Percentiles rank a stretch among this genome's conserved stretches.
These are phyloP conservation scores for Chrysolina americana DNA, from an alignment of 2,888 invertebrate genomes.

Conservation along the genomic window DNA sequence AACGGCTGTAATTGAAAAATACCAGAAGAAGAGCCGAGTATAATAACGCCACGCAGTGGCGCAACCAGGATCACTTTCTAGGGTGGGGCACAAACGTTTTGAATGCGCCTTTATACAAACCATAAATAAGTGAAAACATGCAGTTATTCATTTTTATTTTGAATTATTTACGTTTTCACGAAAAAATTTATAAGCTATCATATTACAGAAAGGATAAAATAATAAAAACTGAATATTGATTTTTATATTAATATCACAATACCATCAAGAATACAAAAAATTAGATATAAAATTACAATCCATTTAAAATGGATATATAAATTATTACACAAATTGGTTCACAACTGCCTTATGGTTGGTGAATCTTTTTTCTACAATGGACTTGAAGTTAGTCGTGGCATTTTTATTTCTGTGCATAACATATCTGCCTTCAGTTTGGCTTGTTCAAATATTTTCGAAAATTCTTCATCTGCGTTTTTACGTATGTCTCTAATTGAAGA, in stretches of 20 bases:
- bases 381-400: no score
- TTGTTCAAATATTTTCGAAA: slow-evolving; percentile 2
- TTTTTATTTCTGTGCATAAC: not conserved
- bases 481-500: not conserved
- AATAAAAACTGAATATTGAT: not conserved
- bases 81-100: not conserved
- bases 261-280: not conserved
- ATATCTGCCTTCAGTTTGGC: not conserved
- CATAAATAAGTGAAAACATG: no score
- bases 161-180: not conserved
- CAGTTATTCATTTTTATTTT: not conserved
- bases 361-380: not conserved
- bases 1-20: no score
- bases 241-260: not conserved
- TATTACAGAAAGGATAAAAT: not conserved
- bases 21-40: no score
- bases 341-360: not conserved
- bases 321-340: not conserved
- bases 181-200: not conserved
- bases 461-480: slow-evolving; percentile 4
- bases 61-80: not conserved
- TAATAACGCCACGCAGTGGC: no score
- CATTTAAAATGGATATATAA: not conserved
- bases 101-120: not conserved
- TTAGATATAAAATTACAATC: not conserved